These are phyloP conservation scores for Miichthys miiuy DNA, from an alignment of 2,797 vertebrate species.

Conservation along the genomic window DNA sequence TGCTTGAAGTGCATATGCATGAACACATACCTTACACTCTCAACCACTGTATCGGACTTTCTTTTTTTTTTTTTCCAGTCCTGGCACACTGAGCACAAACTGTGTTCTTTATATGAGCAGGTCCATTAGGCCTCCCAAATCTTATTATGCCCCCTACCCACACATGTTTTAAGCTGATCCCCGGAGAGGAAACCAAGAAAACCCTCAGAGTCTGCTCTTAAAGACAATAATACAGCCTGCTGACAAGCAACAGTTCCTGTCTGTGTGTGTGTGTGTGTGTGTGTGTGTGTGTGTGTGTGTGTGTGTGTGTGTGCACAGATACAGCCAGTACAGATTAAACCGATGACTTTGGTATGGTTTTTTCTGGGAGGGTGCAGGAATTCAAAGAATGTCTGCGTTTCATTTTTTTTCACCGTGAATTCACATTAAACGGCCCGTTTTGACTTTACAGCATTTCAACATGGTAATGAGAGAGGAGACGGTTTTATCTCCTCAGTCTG, in stretches of 20 bases:
- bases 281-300: too few species aligned
- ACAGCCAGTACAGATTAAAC: neutral
- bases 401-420: neutral
- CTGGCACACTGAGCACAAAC: slow-evolving; percentile 36
- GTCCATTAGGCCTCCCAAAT: slow-evolving; percentile 3
- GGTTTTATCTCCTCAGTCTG: slow-evolving; percentile 23
- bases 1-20: slow-evolving; percentile 13
- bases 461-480: neutral
- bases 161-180: slow-evolving; percentile 15
- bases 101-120: slow-evolving; percentile 35
- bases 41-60: neutral
- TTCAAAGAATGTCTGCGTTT: slow-evolving; percentile 23
- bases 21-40: slow-evolving; percentile 27
- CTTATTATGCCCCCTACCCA: neutral
- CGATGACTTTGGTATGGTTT: slow-evolving; percentile 20
- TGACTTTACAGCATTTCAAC: slow-evolving; percentile 6
- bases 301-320: slow-evolving; percentile 12
- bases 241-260: slow-evolving; percentile 5
- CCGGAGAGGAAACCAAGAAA: slow-evolving; percentile 13
- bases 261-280: slow-evolving; percentile 9
- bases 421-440: slow-evolving; percentile 18
- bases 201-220: neutral
- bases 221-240: neutral
- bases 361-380: slow-evolving; percentile 15
- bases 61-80: slow-evolving; percentile 11